Evolutionary conservation across 2,888 invertebrate species (phyloP).

Genomic region (Peribatodes rhomboidaria): DNA sequence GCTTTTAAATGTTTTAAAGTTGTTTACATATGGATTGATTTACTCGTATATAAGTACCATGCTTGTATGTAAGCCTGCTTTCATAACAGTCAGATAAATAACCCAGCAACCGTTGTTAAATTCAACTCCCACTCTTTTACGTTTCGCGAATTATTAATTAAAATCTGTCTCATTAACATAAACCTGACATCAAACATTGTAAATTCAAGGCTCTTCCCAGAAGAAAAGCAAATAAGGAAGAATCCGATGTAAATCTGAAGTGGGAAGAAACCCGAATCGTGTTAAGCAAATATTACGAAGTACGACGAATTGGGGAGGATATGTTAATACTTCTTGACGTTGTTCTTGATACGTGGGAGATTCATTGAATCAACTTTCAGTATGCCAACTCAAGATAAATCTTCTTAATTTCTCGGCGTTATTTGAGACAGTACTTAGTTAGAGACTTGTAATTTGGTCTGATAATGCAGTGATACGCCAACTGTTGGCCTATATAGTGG

Average conservation of each 20-base stretch:
- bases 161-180: conserved; percentile 5
- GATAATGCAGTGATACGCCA: too few species aligned
- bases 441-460: too few species aligned
- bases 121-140: neutral
- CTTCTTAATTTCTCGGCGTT: too few species aligned
- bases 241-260: conserved; percentile 45
- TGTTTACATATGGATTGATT: too few species aligned
- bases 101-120: neutral
- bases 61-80: too few species aligned
- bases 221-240: conserved; percentile 52
- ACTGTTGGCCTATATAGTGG: too few species aligned
- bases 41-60: too few species aligned
- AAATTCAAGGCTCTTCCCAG: conserved; percentile 36
- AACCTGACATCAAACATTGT: conserved; percentile 24
- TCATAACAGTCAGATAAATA: neutral
- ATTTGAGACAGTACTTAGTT: too few species aligned
- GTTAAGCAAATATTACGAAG: conserved; percentile 39
- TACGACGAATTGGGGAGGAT: conserved; percentile 27
- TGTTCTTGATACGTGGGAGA: conserved; percentile 14
- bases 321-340: conserved; percentile 21
- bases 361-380: neutral
- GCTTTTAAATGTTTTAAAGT: too few species aligned
- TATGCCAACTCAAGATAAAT: neutral
- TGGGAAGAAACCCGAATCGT: conserved; percentile 33
- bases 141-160: neutral